Evolutionary conservation across 37 sponge, comb jelly and placozoan species (phyloP).

Genomic region (Agelas oroides): DNA sequence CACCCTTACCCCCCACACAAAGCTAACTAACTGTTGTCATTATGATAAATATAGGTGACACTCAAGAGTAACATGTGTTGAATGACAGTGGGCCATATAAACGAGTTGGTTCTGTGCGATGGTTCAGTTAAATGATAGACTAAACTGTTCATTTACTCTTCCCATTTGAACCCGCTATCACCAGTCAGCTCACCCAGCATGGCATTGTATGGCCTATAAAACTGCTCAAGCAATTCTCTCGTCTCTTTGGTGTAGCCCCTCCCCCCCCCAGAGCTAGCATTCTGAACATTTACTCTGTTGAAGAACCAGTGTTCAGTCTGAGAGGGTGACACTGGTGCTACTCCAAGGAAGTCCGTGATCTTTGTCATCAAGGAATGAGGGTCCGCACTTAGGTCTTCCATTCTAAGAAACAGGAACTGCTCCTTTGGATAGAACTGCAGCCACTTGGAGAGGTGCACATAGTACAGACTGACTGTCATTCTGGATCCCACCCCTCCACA

Average conservation of each 20-base stretch:
- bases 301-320: not conserved
- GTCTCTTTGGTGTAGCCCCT: not conserved
- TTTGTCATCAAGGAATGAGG: not conserved
- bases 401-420: slow-evolving; percentile 50
- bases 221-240: slow-evolving; percentile 8
- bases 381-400: slow-evolving; percentile 33
- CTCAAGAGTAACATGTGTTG: too few relatives aligned
- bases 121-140: too few relatives aligned
- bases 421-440: slow-evolving; percentile 44
- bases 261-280: not conserved
- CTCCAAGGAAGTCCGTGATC: slow-evolving; percentile 38
- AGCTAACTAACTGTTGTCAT: too few relatives aligned
- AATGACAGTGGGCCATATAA: too few relatives aligned
- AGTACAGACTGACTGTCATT: slow-evolving; percentile 22
- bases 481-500: not conserved
- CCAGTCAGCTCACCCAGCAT: slow-evolving; percentile 35
- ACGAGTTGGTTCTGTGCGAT: too few relatives aligned
- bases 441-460: slow-evolving; percentile 46
- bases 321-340: not conserved
- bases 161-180: slow-evolving; percentile 50
- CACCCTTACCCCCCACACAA: too few relatives aligned
- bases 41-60: too few relatives aligned
- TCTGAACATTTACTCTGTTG: not conserved
- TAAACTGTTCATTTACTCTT: not conserved
- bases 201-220: slow-evolving; percentile 48